Base-by-base conservation (phyloP, 2,797 vertebrate genomes). In the Halcyon badia region DNA sequence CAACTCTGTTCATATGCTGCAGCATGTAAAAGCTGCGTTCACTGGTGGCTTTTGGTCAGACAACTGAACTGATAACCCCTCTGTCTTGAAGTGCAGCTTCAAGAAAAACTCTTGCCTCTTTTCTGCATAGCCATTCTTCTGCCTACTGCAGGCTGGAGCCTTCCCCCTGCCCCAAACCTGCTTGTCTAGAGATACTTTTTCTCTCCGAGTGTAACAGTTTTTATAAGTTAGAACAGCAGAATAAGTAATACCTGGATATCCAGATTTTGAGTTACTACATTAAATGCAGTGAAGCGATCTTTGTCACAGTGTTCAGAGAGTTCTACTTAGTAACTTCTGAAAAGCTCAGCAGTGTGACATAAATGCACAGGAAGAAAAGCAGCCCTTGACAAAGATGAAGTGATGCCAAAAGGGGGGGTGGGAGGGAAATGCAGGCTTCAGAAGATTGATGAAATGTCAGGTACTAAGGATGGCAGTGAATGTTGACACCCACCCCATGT, bases 341-440 rank as follows among this genome's bases (percentile, higher is more conserved):
- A 89, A 82, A 72, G 60, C 65, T 83, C 58, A 90, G 86, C 83
- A 94, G 76, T 2, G 2, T 90, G 70, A 72, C 66, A 52, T 71
- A 87, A 91, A 94, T 80, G 35, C 82, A 85, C 83, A 83, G 71
- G 89, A 92, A 93, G 78, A 83, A 96, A 95, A 94, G 82, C 84
- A 94, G 94, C 86, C 52, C 54, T 58, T 93, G 93, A 91, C 95
- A 94, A 51, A 93, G 94, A 97, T 85, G 57, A 95, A 86, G 86
- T 92, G 87, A 93, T 83, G 75, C 42, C 57, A 91, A 22, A 49
- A 62, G 28, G 28, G 42, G 26, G 44, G 58, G 37, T 37, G 37
- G 31, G 24, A 37, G 19, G 17, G 5, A 64, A 57, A n/a, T n/a
- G n/a, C n/a, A 54, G 28, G 52, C 88, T 35, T 65, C 56, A 68